Evolutionary conservation across 1,140 invertebrate genomes (phyloP).

Genomic region (Zaprionus davidi): DNA sequence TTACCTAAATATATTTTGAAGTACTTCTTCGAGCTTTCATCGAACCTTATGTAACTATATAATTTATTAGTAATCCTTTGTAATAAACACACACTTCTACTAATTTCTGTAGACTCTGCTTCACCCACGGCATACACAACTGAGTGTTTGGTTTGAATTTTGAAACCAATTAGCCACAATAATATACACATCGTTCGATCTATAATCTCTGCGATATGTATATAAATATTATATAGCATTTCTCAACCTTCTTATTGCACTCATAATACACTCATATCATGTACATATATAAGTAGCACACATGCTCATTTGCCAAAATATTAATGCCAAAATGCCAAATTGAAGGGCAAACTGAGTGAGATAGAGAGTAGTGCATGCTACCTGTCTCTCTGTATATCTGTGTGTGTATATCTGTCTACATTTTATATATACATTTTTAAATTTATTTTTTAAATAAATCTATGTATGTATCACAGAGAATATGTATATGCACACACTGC

Average conservation of each 20-base stretch:
- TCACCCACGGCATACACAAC: slow-evolving; percentile 27
- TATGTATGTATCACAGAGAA: neutral
- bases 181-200: slow-evolving; percentile 26
- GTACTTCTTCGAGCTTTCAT: neutral
- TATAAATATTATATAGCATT: neutral
- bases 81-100: neutral
- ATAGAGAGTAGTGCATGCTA: neutral
- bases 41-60: neutral
- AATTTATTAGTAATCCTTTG: neutral
- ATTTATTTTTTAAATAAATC: no score
- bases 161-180: neutral
- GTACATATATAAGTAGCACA: neutral
- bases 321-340: slow-evolving; percentile 9
- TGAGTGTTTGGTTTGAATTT: slow-evolving; percentile 15
- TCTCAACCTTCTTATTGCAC: neutral
- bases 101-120: neutral
- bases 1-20: neutral
- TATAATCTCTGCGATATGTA: slow-evolving; percentile 10
- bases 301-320: neutral
- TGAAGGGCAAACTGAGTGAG: slow-evolving; percentile 2
- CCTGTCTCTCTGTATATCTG: no score
- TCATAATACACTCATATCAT: neutral
- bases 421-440: neutral
- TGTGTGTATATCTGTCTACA: no score
- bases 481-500: neutral